Base-by-base conservation (phyloP, 2,113 vertebrate genomes). In the Catharus fuscescens region DNA sequence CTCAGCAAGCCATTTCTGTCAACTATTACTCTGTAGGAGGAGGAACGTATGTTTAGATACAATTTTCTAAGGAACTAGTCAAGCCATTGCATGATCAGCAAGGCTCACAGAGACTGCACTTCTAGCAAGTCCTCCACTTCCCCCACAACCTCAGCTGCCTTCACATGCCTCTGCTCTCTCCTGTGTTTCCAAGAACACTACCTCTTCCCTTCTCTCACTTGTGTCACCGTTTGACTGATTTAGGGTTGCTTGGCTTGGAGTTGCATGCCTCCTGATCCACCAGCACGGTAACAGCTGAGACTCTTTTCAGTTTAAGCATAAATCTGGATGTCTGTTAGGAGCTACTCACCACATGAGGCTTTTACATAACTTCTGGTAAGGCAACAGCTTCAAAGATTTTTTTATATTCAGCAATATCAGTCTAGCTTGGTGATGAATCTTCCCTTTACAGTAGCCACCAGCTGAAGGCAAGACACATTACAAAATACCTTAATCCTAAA, bases 401-500 rank as follows among this genome's bases (percentile, higher is more conserved):
- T 82, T 88, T 62, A 85, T 29, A 62, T 52, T 38, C 1, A 69
- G 15, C 79, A 70, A 86, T 83, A 93, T 88, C 53, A 78, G 71
- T n/a, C 70, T 62, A 52, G 15, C 66, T 19, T 40, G n/a, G 54
- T 54, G 80, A 84, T 10, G n/a, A 83, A 88, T 52, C 25, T 60
- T 73, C 34, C 67, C 80, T 88, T 81, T 53, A 76, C 57, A 86
- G 72, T 91, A 92, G 72, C n/a, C 53, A 69, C 45, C 62, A 80
- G 60, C 38, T 81, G 61, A 26, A 83, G 50, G 60, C 88, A 92
- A 86, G 56, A 80, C 81, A 92, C 10, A 12, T 70, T 90, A 77
- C 65, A 93, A 86, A 94, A 92, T 73, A 76, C 52, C 64, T 94
- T 96, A 90, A 95, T 95, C 88, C 67, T 95, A 96, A 97, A 90